These are phyloP conservation scores for Dysidea cf. avara DNA, from an alignment of 37 sponge, comb jelly and placozoan genomes.

Conservation along the genomic window DNA sequence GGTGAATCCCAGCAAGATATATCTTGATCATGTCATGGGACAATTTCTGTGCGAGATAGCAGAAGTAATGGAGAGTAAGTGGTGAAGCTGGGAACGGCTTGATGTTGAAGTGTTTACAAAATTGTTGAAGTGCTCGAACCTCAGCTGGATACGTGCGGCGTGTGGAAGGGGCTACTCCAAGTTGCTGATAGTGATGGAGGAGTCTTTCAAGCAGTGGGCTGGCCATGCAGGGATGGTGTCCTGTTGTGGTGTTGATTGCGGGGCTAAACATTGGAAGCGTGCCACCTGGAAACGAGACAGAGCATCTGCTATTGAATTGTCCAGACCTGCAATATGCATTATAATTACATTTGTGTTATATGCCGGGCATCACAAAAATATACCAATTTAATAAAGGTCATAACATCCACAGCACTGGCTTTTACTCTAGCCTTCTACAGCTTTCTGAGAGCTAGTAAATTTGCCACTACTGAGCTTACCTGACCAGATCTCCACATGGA, in stretches of 20 bases:
- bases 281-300: not conserved
- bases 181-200: not conserved
- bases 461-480: not conserved
- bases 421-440: not conserved
- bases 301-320: not conserved
- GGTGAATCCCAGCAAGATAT: slow-evolving; percentile 26
- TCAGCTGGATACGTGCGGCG: slow-evolving; percentile 2
- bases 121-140: not conserved
- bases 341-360: no score
- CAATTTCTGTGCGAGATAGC: not conserved
- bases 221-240: no score
- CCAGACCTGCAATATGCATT: not conserved
- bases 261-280: no score
- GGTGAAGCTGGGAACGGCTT: slow-evolving; percentile 33
- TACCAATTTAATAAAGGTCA: not conserved
- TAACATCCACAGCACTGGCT: not conserved
- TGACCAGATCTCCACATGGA: not conserved
- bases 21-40: slow-evolving; percentile 1
- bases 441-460: slow-evolving; percentile 15
- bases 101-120: slow-evolving; percentile 3
- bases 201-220: no score
- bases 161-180: slow-evolving; percentile 4
- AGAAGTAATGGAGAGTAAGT: not conserved
- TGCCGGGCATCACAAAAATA: no score
- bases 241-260: no score